Percentiles rank a stretch among this genome's conserved stretches.
Conservation (phyloP, 1,140 invertebrate species). For the Oscheius sp. region DNA sequence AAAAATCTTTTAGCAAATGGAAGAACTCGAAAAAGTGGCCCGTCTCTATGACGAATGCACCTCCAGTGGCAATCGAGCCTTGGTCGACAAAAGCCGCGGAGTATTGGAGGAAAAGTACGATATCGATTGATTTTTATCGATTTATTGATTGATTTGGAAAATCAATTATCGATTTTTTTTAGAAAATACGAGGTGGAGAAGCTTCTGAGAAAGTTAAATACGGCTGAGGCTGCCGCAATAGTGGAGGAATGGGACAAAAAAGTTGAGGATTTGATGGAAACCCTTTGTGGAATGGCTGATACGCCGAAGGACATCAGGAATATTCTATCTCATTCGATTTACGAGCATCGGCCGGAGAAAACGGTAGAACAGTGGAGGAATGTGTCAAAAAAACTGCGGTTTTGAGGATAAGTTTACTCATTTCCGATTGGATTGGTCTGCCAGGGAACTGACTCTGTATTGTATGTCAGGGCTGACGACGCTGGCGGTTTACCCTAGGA, state of each 20-base stretch:
- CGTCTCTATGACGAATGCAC: conserved; percentile 11
- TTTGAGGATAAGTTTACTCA: conserved; percentile 25
- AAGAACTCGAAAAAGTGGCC: conserved; percentile 10
- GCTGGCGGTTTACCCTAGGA: conserved; percentile 26
- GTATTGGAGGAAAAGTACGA: conserved; percentile 15
- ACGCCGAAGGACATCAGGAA: conserved; percentile 22
- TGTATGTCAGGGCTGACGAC: conserved; percentile 32
- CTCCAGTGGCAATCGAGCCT: conserved; percentile 10
- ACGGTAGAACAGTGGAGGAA: not conserved
- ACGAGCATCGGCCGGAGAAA: conserved; percentile 29
- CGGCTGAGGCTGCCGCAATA: conserved; percentile 1
- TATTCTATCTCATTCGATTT: conserved; percentile 25
- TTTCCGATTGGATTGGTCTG: conserved; percentile 21
- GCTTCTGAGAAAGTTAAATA: conserved; percentile 18
- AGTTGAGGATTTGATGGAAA: conserved; percentile 20
- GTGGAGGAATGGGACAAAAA: conserved; percentile 14
- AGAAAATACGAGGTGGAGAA: conserved; percentile 16
- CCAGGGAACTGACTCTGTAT: conserved; percentile 26
- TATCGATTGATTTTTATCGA: not conserved
- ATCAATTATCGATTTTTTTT: too few relatives aligned
- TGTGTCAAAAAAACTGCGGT: not conserved
- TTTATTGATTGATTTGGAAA: too few relatives aligned
- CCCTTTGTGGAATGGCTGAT: conserved; percentile 12
- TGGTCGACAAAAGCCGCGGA: conserved; percentile 14
- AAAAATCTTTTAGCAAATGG: too few relatives aligned